Evolutionary conservation across 30 jellyfish, hydroid and myxozoan genomes (phyloP).

Genomic region (Phacellophora camtschatica): DNA sequence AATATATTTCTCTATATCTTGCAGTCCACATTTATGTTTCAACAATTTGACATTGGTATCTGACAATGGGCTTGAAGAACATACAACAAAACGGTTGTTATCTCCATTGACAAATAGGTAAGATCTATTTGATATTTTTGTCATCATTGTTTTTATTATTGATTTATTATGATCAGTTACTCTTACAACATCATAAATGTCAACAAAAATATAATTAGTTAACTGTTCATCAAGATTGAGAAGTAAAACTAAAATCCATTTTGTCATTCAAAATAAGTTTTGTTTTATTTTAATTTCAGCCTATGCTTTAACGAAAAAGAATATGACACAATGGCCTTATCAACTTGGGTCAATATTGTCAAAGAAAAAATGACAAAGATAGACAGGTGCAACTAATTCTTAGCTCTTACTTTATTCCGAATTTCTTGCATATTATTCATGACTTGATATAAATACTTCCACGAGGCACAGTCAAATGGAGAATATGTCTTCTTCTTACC

Average conservation of each 20-base stretch:
- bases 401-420: too few species aligned
- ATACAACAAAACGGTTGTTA: not conserved
- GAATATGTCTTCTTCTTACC: too few species aligned
- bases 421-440: too few species aligned
- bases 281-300: slow-evolving; percentile 19
- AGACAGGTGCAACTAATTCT: slow-evolving; percentile 94
- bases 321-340: slow-evolving; percentile 57
- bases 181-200: too few species aligned
- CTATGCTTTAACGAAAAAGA: slow-evolving; percentile 65
- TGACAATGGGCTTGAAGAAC: slow-evolving; percentile 40
- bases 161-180: too few species aligned
- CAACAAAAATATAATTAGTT: too few species aligned
- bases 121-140: too few species aligned
- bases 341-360: slow-evolving; percentile 91
- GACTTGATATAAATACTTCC: too few species aligned
- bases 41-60: slow-evolving; percentile 84
- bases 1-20: not conserved
- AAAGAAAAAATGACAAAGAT: slow-evolving; percentile 77
- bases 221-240: too few species aligned
- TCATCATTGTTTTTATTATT: too few species aligned
- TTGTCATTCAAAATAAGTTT: not conserved
- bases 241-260: too few species aligned
- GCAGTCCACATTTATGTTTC: slow-evolving; percentile 91
- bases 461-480: too few species aligned
- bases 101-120: slow-evolving; percentile 30